Conservation (phyloP, 2,113 vertebrate genomes). For the Pantherophis guttatus region DNA sequence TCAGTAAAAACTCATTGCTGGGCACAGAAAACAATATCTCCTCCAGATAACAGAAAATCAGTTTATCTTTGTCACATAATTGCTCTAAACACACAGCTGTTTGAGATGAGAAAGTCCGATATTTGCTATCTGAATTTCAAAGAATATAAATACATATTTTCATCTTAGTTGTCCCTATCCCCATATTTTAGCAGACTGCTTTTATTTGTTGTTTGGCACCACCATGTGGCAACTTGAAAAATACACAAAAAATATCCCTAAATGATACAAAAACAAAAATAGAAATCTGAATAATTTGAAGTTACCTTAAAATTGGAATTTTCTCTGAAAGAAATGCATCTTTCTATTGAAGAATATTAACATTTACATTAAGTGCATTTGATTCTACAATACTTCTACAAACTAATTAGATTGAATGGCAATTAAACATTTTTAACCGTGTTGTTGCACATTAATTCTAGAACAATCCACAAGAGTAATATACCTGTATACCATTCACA, state of each 20-base stretch:
- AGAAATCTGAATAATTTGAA: not conserved
- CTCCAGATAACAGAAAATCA: not conserved
- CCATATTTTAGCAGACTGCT: not conserved
- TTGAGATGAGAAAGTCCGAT: not conserved
- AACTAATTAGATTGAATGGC: not conserved
- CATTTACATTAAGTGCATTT: not conserved
- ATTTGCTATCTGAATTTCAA: not conserved
- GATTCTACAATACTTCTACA: not conserved
- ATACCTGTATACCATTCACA: not conserved
- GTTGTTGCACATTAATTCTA: not conserved
- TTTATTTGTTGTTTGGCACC: constrained; percentile 2
- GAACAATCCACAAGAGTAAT: not conserved
- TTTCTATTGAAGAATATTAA: not conserved
- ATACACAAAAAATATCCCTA: not conserved
- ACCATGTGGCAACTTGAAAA: not conserved
- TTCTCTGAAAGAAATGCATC: not conserved
- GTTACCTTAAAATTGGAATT: not conserved
- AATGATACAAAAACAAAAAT: not conserved
- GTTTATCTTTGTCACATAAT: not conserved
- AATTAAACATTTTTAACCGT: not conserved
- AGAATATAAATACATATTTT: not conserved
- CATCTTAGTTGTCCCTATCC: not conserved
- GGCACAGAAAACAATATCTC: not conserved
- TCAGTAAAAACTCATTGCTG: not conserved
- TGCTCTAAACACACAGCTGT: not conserved